Percentiles rank a stretch among this genome's conserved stretches.
phyloP scores from a whole-genome alignment of 2,888 invertebrate genomes.

The Arge pagana region DNA sequence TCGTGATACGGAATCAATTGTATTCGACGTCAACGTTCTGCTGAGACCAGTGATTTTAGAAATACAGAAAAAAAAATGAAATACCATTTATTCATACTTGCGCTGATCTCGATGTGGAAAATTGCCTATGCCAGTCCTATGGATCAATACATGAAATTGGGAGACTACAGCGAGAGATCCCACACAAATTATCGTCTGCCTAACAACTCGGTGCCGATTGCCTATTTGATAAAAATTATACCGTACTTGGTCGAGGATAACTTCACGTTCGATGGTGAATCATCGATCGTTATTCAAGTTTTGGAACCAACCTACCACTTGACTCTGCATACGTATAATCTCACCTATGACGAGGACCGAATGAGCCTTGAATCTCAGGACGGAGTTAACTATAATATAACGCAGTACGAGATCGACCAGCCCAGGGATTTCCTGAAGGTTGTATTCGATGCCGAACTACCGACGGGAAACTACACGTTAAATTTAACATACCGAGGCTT shows the following conservation, averaged over 20 bases:
- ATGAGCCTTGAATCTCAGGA: slow-evolving; percentile 31
- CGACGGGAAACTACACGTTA: slow-evolving; percentile 62
- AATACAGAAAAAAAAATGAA: too few species aligned
- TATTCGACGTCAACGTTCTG: too few species aligned
- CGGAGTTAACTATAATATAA: slow-evolving; percentile 24
- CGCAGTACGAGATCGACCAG: slow-evolving; percentile 25
- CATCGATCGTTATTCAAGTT: slow-evolving; percentile 27
- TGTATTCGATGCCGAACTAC: not conserved
- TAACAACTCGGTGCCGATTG: slow-evolving; percentile 59
- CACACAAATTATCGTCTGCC: slow-evolving; percentile 68
- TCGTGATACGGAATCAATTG: too few species aligned
- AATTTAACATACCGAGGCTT: slow-evolving; percentile 63
- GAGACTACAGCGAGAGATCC: too few species aligned
- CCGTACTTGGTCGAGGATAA: slow-evolving; percentile 58
- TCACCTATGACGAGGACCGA: slow-evolving; percentile 41
- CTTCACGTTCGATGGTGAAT: slow-evolving; percentile 34
- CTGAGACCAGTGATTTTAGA: too few species aligned
- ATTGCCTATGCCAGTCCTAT: too few species aligned
- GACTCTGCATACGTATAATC: slow-evolving; percentile 26
- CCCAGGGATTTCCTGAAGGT: slow-evolving; percentile 40
- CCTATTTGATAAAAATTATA: slow-evolving; percentile 62
- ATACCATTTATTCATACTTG: too few species aligned
- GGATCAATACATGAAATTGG: too few species aligned
- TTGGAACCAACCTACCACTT: slow-evolving; percentile 13
- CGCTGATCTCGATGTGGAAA: too few species aligned